These are phyloP conservation scores for Tethya wilhelma DNA, from an alignment of 37 sponge, comb jelly and placozoan genomes.

Conservation along the genomic window DNA sequence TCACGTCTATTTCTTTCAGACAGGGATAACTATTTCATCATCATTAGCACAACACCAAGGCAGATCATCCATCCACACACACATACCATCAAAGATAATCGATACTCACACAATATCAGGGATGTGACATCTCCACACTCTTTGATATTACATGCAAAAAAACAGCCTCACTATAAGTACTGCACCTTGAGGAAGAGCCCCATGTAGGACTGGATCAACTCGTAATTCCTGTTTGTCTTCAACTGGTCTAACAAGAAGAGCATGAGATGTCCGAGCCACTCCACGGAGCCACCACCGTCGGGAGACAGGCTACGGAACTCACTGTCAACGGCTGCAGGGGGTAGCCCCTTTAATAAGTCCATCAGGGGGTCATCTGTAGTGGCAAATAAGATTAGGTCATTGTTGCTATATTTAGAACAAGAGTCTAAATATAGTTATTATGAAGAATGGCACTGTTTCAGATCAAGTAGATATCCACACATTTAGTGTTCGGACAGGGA, in stretches of 20 bases:
- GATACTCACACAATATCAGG: no score
- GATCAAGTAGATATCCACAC: no score
- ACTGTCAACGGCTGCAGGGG: slow-evolving; percentile 77
- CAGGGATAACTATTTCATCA: no score
- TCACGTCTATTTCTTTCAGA: no score
- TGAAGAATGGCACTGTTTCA: no score
- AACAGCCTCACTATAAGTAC: no score
- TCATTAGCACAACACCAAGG: no score
- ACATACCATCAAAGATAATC: no score
- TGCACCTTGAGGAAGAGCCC: slow-evolving; percentile 82
- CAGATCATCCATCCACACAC: no score
- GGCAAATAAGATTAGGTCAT: neutral
- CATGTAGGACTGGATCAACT: slow-evolving; percentile 80
- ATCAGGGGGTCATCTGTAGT: slow-evolving; percentile 41
- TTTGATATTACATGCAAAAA: no score
- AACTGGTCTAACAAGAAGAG: slow-evolving; percentile 52
- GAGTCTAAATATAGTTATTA: neutral
- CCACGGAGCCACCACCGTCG: slow-evolving; percentile 66
- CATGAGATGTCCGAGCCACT: slow-evolving; percentile 44
- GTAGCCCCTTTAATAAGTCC: slow-evolving; percentile 63
- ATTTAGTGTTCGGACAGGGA: neutral
- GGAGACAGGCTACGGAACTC: slow-evolving; percentile 78
- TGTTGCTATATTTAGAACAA: neutral
- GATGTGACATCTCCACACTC: no score
- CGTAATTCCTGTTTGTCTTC: slow-evolving; percentile 67